These are phyloP conservation scores for Oceanodroma tethys DNA, from an alignment of 2,113 vertebrate species.

Conservation along the genomic window DNA sequence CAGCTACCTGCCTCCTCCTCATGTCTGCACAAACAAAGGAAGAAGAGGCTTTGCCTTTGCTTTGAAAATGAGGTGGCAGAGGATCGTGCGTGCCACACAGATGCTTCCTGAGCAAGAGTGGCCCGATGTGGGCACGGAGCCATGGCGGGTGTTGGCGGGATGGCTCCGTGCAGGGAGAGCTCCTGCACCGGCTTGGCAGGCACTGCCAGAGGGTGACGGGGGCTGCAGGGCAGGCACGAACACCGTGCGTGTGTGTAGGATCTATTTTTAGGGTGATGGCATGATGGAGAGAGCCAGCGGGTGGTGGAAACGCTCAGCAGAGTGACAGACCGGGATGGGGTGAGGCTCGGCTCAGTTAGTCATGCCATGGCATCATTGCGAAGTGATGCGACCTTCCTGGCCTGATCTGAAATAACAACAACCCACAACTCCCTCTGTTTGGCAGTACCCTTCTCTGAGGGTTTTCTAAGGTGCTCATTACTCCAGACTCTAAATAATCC, in stretches of 20 bases:
- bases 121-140: neutral
- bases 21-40: neutral
- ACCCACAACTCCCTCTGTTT: neutral
- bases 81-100: rapidly evolving
- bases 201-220: rapidly evolving
- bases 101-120: neutral
- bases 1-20: neutral
- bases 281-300: neutral
- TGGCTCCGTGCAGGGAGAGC: neutral
- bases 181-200: neutral
- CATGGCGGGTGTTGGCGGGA: neutral
- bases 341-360: neutral
- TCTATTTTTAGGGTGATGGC: neutral
- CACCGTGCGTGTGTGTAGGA: neutral
- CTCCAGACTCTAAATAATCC: neutral
- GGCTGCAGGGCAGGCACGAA: neutral
- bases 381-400: neutral
- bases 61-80: neutral
- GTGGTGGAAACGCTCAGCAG: neutral
- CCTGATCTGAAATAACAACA: neutral
- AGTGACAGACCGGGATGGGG: neutral
- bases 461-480: neutral
- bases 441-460: neutral
- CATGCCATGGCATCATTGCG: neutral
- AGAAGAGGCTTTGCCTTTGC: neutral